These are phyloP conservation scores for Oxyscelio sp. DNA, from an alignment of 2,888 invertebrate genomes.

Conservation along the genomic window DNA sequence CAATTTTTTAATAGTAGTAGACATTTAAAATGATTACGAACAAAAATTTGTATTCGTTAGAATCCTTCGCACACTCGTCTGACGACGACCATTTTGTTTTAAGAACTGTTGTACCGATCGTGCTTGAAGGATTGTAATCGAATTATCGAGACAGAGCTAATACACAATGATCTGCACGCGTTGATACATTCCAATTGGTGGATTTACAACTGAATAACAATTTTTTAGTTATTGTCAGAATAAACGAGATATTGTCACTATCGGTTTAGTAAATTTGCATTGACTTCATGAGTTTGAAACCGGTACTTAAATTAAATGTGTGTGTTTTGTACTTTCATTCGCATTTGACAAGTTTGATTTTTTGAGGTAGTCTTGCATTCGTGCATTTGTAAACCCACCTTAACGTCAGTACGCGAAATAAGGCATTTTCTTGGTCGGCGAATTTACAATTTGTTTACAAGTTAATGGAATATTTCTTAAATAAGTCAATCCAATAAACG, in stretches of 20 bases:
- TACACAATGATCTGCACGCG: conserved; percentile 42
- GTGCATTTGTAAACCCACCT: no score
- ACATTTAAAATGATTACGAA: no score
- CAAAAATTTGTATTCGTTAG: conserved; percentile 30
- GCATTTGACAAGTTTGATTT: no score
- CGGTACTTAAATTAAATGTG: conserved; percentile 26
- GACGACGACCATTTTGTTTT: conserved; percentile 3
- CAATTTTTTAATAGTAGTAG: no score
- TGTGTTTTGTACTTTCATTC: no score
- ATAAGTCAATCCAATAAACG: no score
- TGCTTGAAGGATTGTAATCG: conserved; percentile 26
- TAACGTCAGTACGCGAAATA: no score
- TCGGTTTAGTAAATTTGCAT: background rate
- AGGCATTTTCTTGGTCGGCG: no score
- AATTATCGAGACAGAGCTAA: conserved; percentile 51
- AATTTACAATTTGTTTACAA: no score
- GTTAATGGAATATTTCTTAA: no score
- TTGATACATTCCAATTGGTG: conserved; percentile 37
- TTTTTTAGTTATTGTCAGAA: conserved; percentile 29
- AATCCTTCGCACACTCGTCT: conserved; percentile 38
- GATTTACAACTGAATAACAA: conserved; percentile 53
- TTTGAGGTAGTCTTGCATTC: no score
- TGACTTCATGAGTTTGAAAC: conserved; percentile 39
- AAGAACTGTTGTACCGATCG: background rate
- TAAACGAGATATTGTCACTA: conserved; percentile 21